Evolutionary conservation across 2,888 invertebrate species (phyloP).

Genomic region (Ectemnius cavifrons): DNA sequence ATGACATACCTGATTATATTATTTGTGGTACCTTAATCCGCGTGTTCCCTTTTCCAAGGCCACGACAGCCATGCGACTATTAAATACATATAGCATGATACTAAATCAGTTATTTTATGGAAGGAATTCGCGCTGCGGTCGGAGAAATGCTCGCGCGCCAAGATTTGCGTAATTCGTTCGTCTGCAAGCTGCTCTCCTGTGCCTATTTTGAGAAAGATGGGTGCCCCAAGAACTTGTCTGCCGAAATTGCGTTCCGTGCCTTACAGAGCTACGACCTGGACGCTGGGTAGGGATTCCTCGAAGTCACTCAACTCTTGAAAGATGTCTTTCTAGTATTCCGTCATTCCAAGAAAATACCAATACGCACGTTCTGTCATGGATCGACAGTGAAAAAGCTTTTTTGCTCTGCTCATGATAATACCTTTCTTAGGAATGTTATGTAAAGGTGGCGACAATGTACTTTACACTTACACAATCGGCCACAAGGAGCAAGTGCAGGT

Average conservation of each 20-base stretch:
- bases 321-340: background rate
- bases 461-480: background rate
- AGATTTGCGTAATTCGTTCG: constrained; percentile 44
- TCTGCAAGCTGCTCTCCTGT: constrained; percentile 1
- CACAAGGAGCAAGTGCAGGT: constrained; percentile 3
- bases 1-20: too few species aligned
- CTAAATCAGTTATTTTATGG: background rate
- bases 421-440: background rate
- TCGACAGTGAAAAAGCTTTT: background rate
- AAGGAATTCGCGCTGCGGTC: background rate
- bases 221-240: constrained; percentile 6
- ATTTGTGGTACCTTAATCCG: too few species aligned
- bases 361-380: too few species aligned
- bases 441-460: background rate
- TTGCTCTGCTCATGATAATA: background rate
- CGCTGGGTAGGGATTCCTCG: background rate
- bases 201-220: constrained; percentile 38
- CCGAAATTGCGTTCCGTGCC: constrained; percentile 20
- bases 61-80: too few species aligned
- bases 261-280: background rate
- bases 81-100: background rate
- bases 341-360: constrained; percentile 1
- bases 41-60: too few species aligned
- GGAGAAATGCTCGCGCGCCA: constrained; percentile 22
- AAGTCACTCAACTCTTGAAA: background rate